Evolutionary conservation across 2,797 vertebrate species (phyloP), one percentile per base, ranked within the genome.

Genomic region (Enteromius argenteus): DNA sequence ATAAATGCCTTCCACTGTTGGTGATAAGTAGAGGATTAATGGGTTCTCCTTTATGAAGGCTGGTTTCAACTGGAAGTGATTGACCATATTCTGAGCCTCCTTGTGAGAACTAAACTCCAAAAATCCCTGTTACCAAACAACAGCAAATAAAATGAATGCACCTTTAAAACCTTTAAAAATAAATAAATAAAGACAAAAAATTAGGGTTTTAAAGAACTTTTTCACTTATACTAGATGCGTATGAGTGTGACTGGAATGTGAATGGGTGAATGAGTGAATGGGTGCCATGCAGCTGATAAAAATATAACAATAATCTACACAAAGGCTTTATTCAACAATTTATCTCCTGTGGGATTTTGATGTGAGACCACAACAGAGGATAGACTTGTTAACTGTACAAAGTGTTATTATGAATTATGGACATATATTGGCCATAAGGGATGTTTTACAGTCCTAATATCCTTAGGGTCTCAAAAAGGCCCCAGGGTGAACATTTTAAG

Each of bases 21-120:
- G 90, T 4, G 91, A 91, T 68, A 91, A 71, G 60, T 88, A 90
- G 60, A 91, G 53, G 66, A 30, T 42, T 53, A 91, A 71, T 81
- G 75, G 66, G n/a, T 78, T 72, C 19, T 86, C 84, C 69, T 88
- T 89, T 67, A 91, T 76, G 30, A 80, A 89, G 42, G 87, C 85
- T 19, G 87, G 87, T 78, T 89, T 90, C 17, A 77, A 35, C 32
- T 87, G 64, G 32, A 87, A 91, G 78, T 90, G 84, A 60, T 67
- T 81, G 23, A 91, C 89, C 91, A 91, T 91, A 30, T 73, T 79
- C 32, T 84, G 80, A 3, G 91, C 91, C 81, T 91, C 90, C 11
- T 86, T 75, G 49, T 91, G 89, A 49, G 90, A 83, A 32, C 64
- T 87, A 51, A 91, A 90, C 79, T 91, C 90, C 84, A 91, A 62